Percentiles rank a stretch among this genome's conserved stretches.
Evolutionary conservation across 2,888 invertebrate species (phyloP).

Genomic region (Deilephila elpenor): DNA sequence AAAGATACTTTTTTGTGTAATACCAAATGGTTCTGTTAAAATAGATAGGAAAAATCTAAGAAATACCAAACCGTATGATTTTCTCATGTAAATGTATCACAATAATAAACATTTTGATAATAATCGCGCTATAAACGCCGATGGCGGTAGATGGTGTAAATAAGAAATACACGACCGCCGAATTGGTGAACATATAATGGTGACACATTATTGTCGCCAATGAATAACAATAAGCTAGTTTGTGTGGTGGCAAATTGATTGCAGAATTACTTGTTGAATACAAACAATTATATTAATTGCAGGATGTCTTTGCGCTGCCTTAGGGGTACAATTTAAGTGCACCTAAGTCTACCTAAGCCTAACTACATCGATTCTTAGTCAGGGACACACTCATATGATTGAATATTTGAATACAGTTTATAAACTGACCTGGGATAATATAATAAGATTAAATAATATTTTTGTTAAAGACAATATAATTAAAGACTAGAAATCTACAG

Average conservation of each 20-base stretch:
- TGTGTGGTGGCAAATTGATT: conserved; percentile 39
- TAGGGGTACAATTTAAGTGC: background rate
- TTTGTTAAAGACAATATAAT: too few species aligned
- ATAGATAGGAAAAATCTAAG: background rate
- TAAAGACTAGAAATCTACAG: too few species aligned
- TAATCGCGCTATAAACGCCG: background rate
- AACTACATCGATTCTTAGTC: background rate
- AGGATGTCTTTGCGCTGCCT: conserved; percentile 28
- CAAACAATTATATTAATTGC: conserved; percentile 43
- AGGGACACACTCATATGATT: background rate
- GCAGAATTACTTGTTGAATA: conserved; percentile 39
- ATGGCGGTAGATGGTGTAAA: conserved; percentile 19
- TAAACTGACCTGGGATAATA: too few species aligned
- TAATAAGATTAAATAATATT: too few species aligned
- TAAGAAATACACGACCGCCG: conserved; percentile 3
- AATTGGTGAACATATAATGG: conserved; percentile 37
- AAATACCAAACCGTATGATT: conserved; percentile 1
- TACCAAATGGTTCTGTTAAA: too few species aligned
- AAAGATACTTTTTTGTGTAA: too few species aligned
- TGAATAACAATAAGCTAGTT: conserved; percentile 41
- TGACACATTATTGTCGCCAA: conserved; percentile 33
- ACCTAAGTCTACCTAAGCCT: background rate
- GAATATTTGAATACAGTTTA: background rate
- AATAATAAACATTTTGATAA: background rate
- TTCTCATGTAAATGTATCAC: conserved; percentile 9